Evolutionary conservation across 2,888 invertebrate genomes (phyloP).

Genomic region (Dynastes hyllus): DNA sequence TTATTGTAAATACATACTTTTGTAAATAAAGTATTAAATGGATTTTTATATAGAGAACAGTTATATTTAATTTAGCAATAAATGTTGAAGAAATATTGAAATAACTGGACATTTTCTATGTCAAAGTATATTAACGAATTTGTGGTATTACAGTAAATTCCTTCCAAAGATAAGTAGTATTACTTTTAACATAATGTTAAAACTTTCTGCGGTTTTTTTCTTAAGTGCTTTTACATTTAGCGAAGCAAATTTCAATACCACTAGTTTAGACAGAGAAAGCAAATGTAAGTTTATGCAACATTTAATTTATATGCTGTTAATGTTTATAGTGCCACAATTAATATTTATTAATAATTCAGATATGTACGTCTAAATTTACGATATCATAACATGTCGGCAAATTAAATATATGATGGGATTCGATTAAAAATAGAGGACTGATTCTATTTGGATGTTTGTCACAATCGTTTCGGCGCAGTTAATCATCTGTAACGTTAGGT

Average conservation of each 20-base stretch:
- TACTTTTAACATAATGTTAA: background rate
- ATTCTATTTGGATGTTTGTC: too few species aligned
- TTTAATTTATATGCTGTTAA: too few species aligned
- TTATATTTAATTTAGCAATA: background rate
- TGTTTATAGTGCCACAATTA: too few species aligned
- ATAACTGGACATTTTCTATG: background rate
- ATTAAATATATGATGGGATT: too few species aligned
- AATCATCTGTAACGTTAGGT: too few species aligned
- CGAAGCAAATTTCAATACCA: slow-evolving; percentile 11
- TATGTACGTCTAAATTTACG: too few species aligned
- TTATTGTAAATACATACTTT: too few species aligned
- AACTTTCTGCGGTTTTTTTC: background rate
- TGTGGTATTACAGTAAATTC: background rate
- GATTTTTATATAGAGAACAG: slow-evolving; percentile 1
- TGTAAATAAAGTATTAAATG: too few species aligned
- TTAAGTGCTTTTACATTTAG: background rate
- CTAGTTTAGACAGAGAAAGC: background rate
- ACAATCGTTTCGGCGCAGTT: too few species aligned
- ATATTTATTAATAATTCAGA: too few species aligned
- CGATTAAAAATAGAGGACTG: too few species aligned
- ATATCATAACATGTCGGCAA: too few species aligned
- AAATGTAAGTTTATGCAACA: slow-evolving; percentile 15
- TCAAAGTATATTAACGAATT: background rate
- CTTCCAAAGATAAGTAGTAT: background rate
- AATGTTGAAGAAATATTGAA: background rate